Evolutionary conservation across 2,888 invertebrate species (phyloP).

Genomic region (Automeris io): DNA sequence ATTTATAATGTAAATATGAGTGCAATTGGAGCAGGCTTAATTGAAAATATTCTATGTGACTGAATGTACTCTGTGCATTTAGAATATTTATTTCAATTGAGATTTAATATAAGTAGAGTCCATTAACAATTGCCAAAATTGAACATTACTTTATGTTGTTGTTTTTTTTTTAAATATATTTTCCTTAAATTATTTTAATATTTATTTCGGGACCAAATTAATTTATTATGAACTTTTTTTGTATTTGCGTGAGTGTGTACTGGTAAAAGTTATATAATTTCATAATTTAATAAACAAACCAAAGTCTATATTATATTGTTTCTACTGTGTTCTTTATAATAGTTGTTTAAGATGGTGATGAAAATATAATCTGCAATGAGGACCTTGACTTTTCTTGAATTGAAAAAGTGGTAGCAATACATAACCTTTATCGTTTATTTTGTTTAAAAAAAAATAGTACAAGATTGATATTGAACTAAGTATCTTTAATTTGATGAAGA

Average conservation of each 20-base stretch:
- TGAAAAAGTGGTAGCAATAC: no score
- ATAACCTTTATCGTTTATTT: no score
- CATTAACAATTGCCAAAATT: conserved; percentile 74
- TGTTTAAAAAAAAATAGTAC: no score
- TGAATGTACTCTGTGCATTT: conserved; percentile 56
- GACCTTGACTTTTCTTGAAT: conserved; percentile 35
- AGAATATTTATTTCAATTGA: conserved; percentile 69
- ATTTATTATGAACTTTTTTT: conserved; percentile 70
- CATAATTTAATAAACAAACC: conserved; percentile 74
- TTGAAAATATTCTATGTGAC: conserved; percentile 47
- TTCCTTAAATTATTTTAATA: conserved; percentile 67
- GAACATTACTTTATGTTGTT: conserved; percentile 70
- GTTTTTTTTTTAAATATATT: conserved; percentile 58
- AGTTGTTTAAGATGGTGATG: conserved; percentile 45
- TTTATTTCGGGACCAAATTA: conserved; percentile 78
- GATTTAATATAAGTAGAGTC: conserved; percentile 66
- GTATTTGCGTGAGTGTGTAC: conserved; percentile 70
- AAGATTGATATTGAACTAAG: no score
- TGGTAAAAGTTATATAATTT: conserved; percentile 69
- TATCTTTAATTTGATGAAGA: no score
- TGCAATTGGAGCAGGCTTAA: conserved; percentile 29
- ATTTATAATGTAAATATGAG: conserved; percentile 50
- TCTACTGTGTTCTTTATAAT: conserved; percentile 59
- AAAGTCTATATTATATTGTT: conserved; percentile 70
- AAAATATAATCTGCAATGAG: conserved; percentile 59